Evolutionary conservation across 2,888 invertebrate species (phyloP), one percentile per base, ranked within the genome.

Genomic region (Apodemia zela): DNA sequence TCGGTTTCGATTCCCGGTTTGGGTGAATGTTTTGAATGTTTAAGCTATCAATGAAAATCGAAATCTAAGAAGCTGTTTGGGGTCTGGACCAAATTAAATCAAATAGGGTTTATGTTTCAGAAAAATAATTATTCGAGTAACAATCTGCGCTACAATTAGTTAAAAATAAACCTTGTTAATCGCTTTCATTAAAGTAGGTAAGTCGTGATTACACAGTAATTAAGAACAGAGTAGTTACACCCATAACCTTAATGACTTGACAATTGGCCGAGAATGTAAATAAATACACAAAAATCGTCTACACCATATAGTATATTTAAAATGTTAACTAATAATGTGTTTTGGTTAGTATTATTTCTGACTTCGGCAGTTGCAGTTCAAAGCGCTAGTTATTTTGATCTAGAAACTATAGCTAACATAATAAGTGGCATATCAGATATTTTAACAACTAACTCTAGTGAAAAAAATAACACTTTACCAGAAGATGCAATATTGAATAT

Each of bases 401-500:
- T 13, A 2, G 29, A 25, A 13, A 62, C 57, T 29, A 11, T 63
- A 17, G 61, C 60, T 10, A 59, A 64, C 5, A 54, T 64, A 33
- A 66, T 61, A 8, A 29, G 62, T 4, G 42, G 60, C 21, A 42
- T 63, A 3, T 64, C 65, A 17, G 63, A 57, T 3, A 17, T 21
- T 3, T 60, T 62, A 1, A 59, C n/a, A 58, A 21, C 45, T 47
- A 58, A 65, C 8, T 7, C 35, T 8, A 49, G 35, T n/a, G 47
- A 59, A 15, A 59, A 63, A 10, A 35, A 59, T n/a, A 42, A 29
- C n/a, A 49, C 18, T 8, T 47, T 63, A 49, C 33, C 47, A 0
- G 78, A 81, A 63, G 85, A 87, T 45, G 75, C 81, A 0, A 67
- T 68, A 61, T 67, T 85, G 17, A 81, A 78, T 63, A 82, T 86